Percentiles rank a stretch among this genome's conserved stretches.
These are phyloP conservation scores for Rhagoletis zephyria DNA, from an alignment of 1,140 invertebrate species.

Conservation along the genomic window DNA sequence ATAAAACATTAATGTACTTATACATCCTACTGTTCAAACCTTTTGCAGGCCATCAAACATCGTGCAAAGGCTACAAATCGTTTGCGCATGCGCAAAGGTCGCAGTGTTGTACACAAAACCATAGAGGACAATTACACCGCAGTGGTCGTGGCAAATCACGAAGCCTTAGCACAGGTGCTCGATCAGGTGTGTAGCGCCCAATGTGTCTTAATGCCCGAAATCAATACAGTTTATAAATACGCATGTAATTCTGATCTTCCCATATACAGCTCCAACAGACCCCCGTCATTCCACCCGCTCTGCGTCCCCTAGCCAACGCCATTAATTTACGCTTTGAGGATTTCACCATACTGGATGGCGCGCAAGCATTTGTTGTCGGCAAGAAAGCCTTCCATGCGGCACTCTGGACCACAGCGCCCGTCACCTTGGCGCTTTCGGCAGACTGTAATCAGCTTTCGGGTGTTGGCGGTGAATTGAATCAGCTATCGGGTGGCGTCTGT, in stretches of 20 bases:
- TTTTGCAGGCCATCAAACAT: slow-evolving; percentile 66
- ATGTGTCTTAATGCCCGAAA: neutral
- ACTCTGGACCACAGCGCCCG: slow-evolving; percentile 78
- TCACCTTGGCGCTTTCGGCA: slow-evolving; percentile 81
- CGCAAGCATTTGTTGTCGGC: slow-evolving; percentile 77
- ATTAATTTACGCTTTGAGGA: slow-evolving; percentile 81
- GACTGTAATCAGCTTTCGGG: slow-evolving; percentile 76
- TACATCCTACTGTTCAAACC: neutral
- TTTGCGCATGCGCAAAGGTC: slow-evolving; percentile 82
- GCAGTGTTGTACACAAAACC: slow-evolving; percentile 85
- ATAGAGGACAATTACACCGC: slow-evolving; percentile 90
- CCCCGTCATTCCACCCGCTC: slow-evolving; percentile 77
- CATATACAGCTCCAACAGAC: slow-evolving; percentile 79
- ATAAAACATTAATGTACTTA: neutral
- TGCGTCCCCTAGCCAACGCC: slow-evolving; percentile 81
- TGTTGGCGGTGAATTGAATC: slow-evolving; percentile 70
- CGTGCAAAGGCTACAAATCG: slow-evolving; percentile 76
- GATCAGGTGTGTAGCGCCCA: slow-evolving; percentile 79
- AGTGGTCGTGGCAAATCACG: slow-evolving; percentile 89
- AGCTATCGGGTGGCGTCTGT: slow-evolving; percentile 71
- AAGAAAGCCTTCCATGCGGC: slow-evolving; percentile 82
- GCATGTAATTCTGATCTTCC: too few relatives aligned
- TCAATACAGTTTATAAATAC: neutral
- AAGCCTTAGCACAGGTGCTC: slow-evolving; percentile 86
- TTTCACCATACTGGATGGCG: slow-evolving; percentile 77